Base-by-base conservation (phyloP, 2,113 vertebrate species). In the Eidolon helvum region DNA sequence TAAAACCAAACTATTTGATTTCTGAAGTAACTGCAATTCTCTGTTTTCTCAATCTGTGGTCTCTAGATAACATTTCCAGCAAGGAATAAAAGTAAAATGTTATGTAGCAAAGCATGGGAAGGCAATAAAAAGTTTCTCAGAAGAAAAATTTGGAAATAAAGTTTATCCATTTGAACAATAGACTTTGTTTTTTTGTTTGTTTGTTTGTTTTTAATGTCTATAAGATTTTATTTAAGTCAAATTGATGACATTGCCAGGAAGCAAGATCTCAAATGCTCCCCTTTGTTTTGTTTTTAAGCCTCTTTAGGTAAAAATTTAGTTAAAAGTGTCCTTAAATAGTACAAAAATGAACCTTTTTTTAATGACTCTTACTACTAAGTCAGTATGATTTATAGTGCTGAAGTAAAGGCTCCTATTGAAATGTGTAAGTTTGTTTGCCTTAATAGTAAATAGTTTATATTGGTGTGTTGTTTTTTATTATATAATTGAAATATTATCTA, bases 11-110 rank as follows among this genome's bases (percentile, higher is more conserved):
- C 21, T 33, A 26, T 89, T 92, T 95, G 6, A 65, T 89, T 95
- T 94, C 35, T 85, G 24, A 87, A 65, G 28, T 84, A 59, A 80
- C 92, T 75, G 33, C 50, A 3, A 4, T 18, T 11, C 15, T 87
- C n/a, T 88, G 43, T 65, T 48, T 95, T 80, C 72, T 79, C 50
- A 71, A 1, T 53, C 38, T 71, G 7, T 79, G 21, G 48, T 84
- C 74, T 93, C 61, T 71, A 45, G 66, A 38, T 87, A 40, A 7
- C 7, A 35, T 22, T 69, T 87, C 21, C 15, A 48, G 45, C 71
- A 53, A 89, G 79, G 79, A 87, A 63, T 79, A 55, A 89, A 78
- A 94, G 79, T 78, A 57, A 94, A 72, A 65, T 92, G 59, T 65
- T 77, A 22, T n/a, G 6, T 28, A 33, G 21, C 4, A 50, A 83